phyloP scores from a whole-genome alignment of 2,113 vertebrate genomes.

The Sinocyclocheilus maitianheensis region DNA sequence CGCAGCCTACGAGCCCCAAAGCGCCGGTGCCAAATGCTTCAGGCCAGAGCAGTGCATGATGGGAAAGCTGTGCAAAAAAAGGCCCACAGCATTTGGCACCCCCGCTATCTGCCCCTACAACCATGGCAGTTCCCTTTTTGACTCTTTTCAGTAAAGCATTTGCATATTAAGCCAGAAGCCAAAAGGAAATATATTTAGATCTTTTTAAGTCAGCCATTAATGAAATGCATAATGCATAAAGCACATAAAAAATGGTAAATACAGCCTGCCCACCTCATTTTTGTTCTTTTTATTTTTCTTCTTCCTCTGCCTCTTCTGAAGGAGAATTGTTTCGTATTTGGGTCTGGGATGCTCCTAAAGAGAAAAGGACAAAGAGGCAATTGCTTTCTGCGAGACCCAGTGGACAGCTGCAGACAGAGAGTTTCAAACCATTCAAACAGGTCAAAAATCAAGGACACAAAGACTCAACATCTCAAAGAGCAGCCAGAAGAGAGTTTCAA shows the following conservation, averaged over 20 bases:
- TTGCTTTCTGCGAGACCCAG: constrained; percentile 4
- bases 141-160: constrained; percentile 43
- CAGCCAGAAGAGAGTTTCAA: constrained; percentile 27
- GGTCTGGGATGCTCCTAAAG: constrained; percentile 91
- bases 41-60: constrained; percentile 49
- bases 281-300: constrained; percentile 68
- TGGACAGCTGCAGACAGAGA: neutral
- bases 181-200: neutral
- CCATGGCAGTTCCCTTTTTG: constrained; percentile 39
- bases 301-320: constrained; percentile 86
- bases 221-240: constrained; percentile 26
- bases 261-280: constrained; percentile 74
- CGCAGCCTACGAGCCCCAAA: constrained; percentile 43
- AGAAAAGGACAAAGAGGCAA: constrained; percentile 38
- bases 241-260: neutral
- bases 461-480: constrained; percentile 36
- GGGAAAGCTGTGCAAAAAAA: constrained; percentile 41
- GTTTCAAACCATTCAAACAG: constrained; percentile 41
- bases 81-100: constrained; percentile 47
- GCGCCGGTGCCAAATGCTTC: constrained; percentile 45
- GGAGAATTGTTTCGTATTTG: constrained; percentile 88
- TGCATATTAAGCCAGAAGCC: neutral
- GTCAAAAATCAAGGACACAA: constrained; percentile 42
- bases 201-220: constrained; percentile 19
- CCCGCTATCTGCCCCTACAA: constrained; percentile 38